Percentiles rank a stretch among this genome's conserved stretches.
Evolutionary conservation across 2,888 invertebrate genomes (phyloP).

Genomic region (Cantharis flavilabris): DNA sequence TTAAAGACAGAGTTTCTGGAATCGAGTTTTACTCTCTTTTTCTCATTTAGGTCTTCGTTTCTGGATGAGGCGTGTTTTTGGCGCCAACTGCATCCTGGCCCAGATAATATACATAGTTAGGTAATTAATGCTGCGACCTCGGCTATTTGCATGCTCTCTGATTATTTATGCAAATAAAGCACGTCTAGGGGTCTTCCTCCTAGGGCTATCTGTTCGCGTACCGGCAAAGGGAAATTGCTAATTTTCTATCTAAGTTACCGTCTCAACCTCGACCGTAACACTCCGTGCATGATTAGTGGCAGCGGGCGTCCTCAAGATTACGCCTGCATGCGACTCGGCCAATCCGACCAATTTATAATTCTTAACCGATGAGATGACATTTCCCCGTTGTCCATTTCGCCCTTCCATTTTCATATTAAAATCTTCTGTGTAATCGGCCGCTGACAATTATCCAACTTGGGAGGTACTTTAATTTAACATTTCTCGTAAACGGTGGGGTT

Average conservation of each 20-base stretch:
- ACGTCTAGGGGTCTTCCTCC: conserved; percentile 48
- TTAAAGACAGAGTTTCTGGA: conserved; percentile 47
- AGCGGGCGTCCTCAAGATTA: conserved; percentile 23
- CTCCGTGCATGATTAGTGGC: conserved; percentile 31
- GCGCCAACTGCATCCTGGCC: conserved; percentile 47
- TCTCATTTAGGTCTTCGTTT: conserved; percentile 28
- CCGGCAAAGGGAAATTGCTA: conserved; percentile 53
- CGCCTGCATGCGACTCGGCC: conserved; percentile 12
- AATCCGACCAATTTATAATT: conserved; percentile 23
- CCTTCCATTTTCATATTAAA: conserved; percentile 2
- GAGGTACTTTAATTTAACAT: conserved; percentile 38
- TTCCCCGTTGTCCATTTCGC: conserved; percentile 11
- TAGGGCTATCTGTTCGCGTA: conserved; percentile 43
- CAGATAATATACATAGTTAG: conserved; percentile 51
- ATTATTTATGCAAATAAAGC: conserved; percentile 57
- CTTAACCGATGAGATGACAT: conserved; percentile 16
- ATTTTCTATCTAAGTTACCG: conserved; percentile 52
- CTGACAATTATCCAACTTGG: conserved; percentile 30
- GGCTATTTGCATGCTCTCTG: conserved; percentile 55
- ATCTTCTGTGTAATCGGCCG: conserved; percentile 22
- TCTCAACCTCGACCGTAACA: conserved; percentile 32
- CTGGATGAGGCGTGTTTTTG: conserved; percentile 38
- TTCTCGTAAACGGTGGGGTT: conserved; percentile 33
- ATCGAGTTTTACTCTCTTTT: conserved; percentile 42
- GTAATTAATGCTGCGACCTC: conserved; percentile 56